Evolutionary conservation across 2,797 vertebrate species (phyloP).

Genomic region (Sus cebifrons): DNA sequence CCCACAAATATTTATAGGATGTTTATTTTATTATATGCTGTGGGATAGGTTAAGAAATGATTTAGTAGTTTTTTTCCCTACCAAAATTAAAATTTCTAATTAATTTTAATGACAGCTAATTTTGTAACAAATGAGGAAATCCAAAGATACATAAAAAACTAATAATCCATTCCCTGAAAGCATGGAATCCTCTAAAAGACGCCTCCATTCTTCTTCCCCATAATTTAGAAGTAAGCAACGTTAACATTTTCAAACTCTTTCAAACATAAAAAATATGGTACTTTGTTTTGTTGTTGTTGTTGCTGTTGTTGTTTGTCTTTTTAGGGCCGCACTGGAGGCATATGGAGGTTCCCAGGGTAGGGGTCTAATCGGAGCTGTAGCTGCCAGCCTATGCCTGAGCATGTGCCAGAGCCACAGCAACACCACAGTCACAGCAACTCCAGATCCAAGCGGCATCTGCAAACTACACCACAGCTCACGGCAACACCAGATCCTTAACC

Average conservation of each 20-base stretch:
- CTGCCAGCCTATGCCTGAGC: too few relatives aligned
- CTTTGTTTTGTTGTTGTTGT: not conserved
- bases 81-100: not conserved
- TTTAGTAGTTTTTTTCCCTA: not conserved
- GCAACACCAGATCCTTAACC: too few relatives aligned
- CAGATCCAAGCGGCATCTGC: too few relatives aligned
- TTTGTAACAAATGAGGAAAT: not conserved
- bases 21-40: not conserved
- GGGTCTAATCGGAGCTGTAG: too few relatives aligned
- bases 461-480: too few relatives aligned
- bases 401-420: too few relatives aligned
- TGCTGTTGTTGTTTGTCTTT: too few relatives aligned
- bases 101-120: not conserved
- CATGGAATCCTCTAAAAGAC: not conserved
- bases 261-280: not conserved
- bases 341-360: too few relatives aligned
- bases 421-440: too few relatives aligned
- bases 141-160: not conserved
- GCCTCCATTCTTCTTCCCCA: not conserved
- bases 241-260: not conserved
- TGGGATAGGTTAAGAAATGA: not conserved
- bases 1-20: constrained; percentile 16
- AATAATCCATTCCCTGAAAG: not conserved
- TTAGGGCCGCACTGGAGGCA: too few relatives aligned
- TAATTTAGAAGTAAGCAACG: not conserved